Base-by-base conservation (phyloP, 2,797 vertebrate genomes). In the Cyclopterus lumpus region DNA sequence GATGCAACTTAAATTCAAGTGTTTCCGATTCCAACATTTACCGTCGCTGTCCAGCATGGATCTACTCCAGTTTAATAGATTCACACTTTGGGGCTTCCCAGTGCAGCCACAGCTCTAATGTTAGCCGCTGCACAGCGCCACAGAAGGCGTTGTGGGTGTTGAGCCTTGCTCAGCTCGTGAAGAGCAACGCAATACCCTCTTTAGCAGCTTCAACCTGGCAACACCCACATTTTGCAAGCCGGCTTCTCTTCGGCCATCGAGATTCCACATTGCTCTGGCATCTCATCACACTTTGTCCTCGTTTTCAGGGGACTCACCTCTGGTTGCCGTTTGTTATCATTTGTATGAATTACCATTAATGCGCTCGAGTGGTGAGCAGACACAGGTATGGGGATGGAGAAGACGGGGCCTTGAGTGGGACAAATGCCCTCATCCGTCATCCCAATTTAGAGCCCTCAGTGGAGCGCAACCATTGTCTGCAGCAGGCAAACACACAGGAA, bases 371-470 rank as follows among this genome's bases (percentile, higher is more conserved):
- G 83, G 81, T 28, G 78, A 86, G 84, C 86, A 83, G 92, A 85
- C 88, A 81, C 73, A 81, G 88, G 90, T 83, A 76, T 16, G n/a
- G 83, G 86, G 86, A 86, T 1, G 53, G 71, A 77, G 85, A 75
- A 86, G 86, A 89, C 82, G 10, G 64, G 87, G 86, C 90, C 93
- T 92, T 93, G 88, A 92, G 83, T 84, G 87, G 78, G 66, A 90
- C 86, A 91, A 93, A 92, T 87, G 91, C 89, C 87, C 89, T 91
- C 93, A 93, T 94, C 92, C 87, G 93, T 94, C 93, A 92, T 93
- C 82, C 82, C 84, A 78, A 82, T 89, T 85, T 87, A 86, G 86
- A 91, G 89, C 87, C 79, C 88, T 91, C 85, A 81, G 87, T 79
- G 84, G 86, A 93, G 89, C 71, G 40, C 72, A 75, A 32, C 84